Conservation (phyloP, 2,888 invertebrate genomes). For the Parnassius smintheus region DNA sequence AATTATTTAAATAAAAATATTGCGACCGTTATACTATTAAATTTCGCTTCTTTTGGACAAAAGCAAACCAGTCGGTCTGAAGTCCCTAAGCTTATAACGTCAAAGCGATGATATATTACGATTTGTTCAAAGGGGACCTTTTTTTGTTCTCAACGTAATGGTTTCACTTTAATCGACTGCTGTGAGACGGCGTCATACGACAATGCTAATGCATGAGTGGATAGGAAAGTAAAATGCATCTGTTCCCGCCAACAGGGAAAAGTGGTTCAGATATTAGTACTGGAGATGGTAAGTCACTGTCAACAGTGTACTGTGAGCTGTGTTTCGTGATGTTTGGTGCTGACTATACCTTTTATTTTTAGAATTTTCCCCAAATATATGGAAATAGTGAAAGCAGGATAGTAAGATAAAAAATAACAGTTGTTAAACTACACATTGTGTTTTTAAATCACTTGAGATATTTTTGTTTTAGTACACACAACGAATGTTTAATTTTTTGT, state of each 20-base stretch:
- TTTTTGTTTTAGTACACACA: too few species aligned
- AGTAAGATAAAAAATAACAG: too few species aligned
- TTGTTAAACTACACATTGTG: too few species aligned
- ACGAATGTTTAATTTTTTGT: too few species aligned
- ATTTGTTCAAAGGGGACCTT: slow-evolving; percentile 80
- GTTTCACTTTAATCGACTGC: slow-evolving; percentile 75
- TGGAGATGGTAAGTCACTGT: slow-evolving; percentile 62
- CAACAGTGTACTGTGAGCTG: slow-evolving; percentile 69
- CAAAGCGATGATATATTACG: slow-evolving; percentile 79
- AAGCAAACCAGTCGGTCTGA: slow-evolving; percentile 53
- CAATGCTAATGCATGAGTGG: slow-evolving; percentile 40
- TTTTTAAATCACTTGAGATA: too few species aligned
- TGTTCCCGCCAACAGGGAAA: slow-evolving; percentile 70
- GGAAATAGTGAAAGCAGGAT: too few species aligned
- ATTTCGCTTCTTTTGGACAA: slow-evolving; percentile 69
- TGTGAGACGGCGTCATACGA: slow-evolving; percentile 41
- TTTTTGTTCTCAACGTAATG: slow-evolving; percentile 80
- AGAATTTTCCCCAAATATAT: too few species aligned
- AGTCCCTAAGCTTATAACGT: slow-evolving; percentile 72
- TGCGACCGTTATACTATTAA: slow-evolving; percentile 68
- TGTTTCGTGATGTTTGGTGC: slow-evolving; percentile 45
- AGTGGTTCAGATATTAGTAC: slow-evolving; percentile 65
- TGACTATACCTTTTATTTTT: background rate
- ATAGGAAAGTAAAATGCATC: slow-evolving; percentile 54
- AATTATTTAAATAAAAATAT: background rate